Base-by-base conservation (phyloP, 2,888 invertebrate genomes). In the Tortrix viridana region DNA sequence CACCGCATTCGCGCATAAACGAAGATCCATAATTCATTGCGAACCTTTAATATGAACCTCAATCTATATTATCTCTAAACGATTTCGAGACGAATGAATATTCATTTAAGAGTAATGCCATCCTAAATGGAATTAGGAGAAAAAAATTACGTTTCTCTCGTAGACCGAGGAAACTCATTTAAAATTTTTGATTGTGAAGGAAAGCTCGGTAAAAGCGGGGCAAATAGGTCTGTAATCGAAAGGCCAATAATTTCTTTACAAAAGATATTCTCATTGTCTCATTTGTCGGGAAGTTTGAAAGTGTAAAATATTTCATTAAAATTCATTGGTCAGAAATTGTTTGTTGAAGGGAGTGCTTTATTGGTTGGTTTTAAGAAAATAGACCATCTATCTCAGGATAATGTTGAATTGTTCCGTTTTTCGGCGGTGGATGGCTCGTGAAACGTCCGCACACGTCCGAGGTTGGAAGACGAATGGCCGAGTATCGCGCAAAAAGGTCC, bases 11-110 rank as follows among this genome's bases (percentile, higher is more conserved):
- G 70, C 75, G 80, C 80, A 79, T 81, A 80, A 87, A 82, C 76
- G 78, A 77, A 77, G 76, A 81, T 82, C 82, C 81, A 85, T 88
- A 86, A 88, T 85, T 88, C 86, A 86, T 83, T 78, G 74, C 73
- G 74, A 77, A 78, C 82, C 80, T 68, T 67, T 86, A 87, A 88
- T 88, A 88, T 86, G 86, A 86, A 86, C 85, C 84, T 80, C 86
- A 84, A 88, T 89, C 85, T 89, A 89, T 89, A 89, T 89, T 89
- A 89, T 88, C 88, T 88, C 86, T 88, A 88, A 91, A 85, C 90
- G 90, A 87, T 90, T 90, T 89, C 80, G 82, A 86, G 83, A 81
- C 75, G 76, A 86, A 91, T 91, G 90, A 90, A 91, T 91, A 91
- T 91, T 91, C 90, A 91, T 89, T 89, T 86, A 81, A 79, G 82